Conservation (phyloP, 2,113 vertebrate species). For the Laticauda laticaudata region DNA sequence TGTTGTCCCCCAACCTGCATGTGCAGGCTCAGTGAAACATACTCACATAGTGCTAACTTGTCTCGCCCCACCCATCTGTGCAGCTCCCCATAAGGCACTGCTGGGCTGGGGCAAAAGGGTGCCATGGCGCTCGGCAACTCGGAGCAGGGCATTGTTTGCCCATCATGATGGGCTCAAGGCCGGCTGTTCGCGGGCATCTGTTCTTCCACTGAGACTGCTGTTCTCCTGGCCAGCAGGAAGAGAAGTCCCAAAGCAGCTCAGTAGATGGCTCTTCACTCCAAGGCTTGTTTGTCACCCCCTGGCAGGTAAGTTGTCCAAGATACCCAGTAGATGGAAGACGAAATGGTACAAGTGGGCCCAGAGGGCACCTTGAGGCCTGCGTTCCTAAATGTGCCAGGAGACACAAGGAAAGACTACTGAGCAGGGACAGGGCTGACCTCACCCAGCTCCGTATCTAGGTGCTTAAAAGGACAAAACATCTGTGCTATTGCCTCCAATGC, state of each 20-base stretch:
- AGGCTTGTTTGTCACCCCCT: not conserved
- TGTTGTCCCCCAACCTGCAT: slow-evolving; percentile 28
- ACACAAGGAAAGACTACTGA: not conserved
- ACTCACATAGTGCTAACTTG: slow-evolving; percentile 21
- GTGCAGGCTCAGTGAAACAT: slow-evolving; percentile 20
- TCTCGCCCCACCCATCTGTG: not conserved
- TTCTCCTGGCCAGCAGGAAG: slow-evolving; percentile 27
- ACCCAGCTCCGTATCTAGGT: not conserved
- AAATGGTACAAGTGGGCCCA: slow-evolving; percentile 38
- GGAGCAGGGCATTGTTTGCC: not conserved
- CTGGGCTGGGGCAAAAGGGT: not conserved
- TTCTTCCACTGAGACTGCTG: not conserved
- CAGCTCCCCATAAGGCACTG: slow-evolving; percentile 22
- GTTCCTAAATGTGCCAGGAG: not conserved
- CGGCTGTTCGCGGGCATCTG: not conserved
- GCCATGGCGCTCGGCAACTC: not conserved
- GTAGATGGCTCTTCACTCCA: no score
- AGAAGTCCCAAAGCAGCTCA: not conserved
- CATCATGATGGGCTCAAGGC: not conserved
- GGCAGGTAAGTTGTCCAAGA: slow-evolving; percentile 36
- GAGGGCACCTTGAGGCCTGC: not conserved
- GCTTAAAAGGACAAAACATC: not conserved
- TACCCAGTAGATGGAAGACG: slow-evolving; percentile 43
- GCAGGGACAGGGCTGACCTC: not conserved
- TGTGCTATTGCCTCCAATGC: not conserved